These are phyloP conservation scores for Brachypterus glaber DNA, from an alignment of 2,888 invertebrate genomes.

Conservation along the genomic window DNA sequence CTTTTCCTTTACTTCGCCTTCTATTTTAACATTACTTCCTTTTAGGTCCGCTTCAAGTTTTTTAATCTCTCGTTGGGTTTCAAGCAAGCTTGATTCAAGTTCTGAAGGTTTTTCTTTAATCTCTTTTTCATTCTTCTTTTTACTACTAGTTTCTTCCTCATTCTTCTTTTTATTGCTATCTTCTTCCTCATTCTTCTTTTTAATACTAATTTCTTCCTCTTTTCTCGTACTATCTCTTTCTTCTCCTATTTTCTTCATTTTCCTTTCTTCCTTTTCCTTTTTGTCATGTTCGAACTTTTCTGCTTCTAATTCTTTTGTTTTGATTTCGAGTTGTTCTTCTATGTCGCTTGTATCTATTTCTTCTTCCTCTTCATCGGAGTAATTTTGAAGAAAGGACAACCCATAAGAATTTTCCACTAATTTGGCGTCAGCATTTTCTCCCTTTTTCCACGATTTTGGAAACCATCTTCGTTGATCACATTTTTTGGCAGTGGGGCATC, in stretches of 20 bases:
- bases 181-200: conserved; percentile 10
- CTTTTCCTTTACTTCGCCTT: too few species aligned
- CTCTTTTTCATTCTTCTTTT: conserved; percentile 12
- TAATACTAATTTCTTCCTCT: conserved; percentile 10
- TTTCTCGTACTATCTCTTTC: background rate
- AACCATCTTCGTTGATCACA: conserved; percentile 29
- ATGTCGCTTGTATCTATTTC: conserved; percentile 20
- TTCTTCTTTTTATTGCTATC: conserved; percentile 9
- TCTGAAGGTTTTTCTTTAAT: conserved; percentile 20
- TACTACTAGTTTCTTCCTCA: conserved; percentile 9
- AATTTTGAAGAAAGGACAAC: conserved; percentile 34
- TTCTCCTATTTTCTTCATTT: conserved; percentile 7
- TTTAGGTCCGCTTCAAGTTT: too few species aligned
- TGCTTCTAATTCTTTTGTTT: background rate
- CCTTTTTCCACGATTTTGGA: conserved; percentile 28
- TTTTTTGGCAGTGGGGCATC: conserved; percentile 14
- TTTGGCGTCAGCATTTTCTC: conserved; percentile 27
- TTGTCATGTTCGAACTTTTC: background rate
- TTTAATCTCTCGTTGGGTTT: too few species aligned
- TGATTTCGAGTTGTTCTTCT: conserved; percentile 10
- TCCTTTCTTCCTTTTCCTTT: conserved; percentile 9
- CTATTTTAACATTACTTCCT: too few species aligned
- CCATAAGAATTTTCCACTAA: conserved; percentile 34
- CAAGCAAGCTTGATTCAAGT: too few species aligned
- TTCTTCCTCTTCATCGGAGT: conserved; percentile 33